Conservation (phyloP, 1,140 invertebrate species). For the Tetramorium alpestre region DNA sequence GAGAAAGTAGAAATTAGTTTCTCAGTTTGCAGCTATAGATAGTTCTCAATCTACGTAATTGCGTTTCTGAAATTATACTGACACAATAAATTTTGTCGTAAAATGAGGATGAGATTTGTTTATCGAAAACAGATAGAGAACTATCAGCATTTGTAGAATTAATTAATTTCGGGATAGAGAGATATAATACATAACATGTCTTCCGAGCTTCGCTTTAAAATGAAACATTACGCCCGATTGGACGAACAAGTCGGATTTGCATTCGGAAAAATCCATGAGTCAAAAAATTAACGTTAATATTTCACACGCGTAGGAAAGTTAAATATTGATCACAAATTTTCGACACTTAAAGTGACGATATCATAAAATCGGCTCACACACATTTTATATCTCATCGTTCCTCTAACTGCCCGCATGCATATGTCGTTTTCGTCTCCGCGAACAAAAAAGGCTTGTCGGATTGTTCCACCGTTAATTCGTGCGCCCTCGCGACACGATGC, state of each 20-base stretch:
- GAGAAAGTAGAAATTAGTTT: background rate
- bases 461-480: constrained; percentile 31
- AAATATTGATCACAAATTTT: constrained; percentile 6
- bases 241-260: background rate
- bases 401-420: background rate
- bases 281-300: background rate
- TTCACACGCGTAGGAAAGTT: background rate
- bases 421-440: background rate
- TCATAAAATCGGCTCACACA: constrained; percentile 22
- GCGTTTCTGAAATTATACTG: background rate
- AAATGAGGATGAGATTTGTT: background rate
- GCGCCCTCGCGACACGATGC: constrained; percentile 14
- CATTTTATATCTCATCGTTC: background rate
- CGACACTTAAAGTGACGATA: background rate
- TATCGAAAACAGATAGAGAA: background rate
- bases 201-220: background rate
- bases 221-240: background rate
- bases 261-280: background rate
- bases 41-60: background rate
- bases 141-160: background rate
- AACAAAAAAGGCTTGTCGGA: constrained; percentile 10
- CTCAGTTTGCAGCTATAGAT: background rate
- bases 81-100: background rate
- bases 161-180: background rate
- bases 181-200: background rate